phyloP scores from a whole-genome alignment of 2,888 invertebrate species.

The Clunio marinus region DNA sequence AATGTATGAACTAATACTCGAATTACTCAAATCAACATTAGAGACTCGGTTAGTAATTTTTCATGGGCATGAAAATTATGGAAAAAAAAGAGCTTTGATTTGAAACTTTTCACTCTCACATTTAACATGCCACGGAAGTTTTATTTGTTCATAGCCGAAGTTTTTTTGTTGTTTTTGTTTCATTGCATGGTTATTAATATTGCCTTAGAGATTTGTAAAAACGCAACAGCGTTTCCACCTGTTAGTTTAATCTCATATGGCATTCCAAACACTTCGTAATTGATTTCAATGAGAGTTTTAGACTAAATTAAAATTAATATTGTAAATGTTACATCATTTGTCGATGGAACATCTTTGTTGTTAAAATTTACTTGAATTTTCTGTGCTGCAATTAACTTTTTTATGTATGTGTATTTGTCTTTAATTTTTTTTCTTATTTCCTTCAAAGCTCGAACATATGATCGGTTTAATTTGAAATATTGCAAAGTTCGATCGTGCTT shows the following conservation, averaged over 20 bases:
- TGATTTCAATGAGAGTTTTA: neutral
- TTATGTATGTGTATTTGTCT: too few species aligned
- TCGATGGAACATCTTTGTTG: neutral
- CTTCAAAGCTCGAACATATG: neutral
- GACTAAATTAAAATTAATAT: neutral
- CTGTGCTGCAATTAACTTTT: neutral
- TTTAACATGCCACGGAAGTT: too few species aligned
- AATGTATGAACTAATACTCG: constrained; percentile 4
- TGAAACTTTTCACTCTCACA: too few species aligned
- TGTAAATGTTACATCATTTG: constrained; percentile 1
- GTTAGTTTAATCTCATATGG: too few species aligned
- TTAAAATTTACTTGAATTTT: constrained; percentile 18
- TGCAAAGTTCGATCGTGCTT: neutral
- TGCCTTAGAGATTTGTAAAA: too few species aligned
- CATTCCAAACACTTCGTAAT: too few species aligned
- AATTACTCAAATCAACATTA: constrained; percentile 6
- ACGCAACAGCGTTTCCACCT: too few species aligned
- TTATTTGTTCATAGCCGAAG: too few species aligned
- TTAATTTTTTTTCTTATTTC: neutral
- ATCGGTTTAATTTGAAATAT: constrained; percentile 5
- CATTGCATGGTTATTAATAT: too few species aligned
- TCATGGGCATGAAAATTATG: constrained; percentile 11
- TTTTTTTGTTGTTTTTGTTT: too few species aligned
- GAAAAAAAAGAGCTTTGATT: too few species aligned
- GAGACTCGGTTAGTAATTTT: constrained; percentile 1